These are phyloP conservation scores for Pyrocoelia pectoralis DNA, from an alignment of 2,888 invertebrate species.

Conservation along the genomic window DNA sequence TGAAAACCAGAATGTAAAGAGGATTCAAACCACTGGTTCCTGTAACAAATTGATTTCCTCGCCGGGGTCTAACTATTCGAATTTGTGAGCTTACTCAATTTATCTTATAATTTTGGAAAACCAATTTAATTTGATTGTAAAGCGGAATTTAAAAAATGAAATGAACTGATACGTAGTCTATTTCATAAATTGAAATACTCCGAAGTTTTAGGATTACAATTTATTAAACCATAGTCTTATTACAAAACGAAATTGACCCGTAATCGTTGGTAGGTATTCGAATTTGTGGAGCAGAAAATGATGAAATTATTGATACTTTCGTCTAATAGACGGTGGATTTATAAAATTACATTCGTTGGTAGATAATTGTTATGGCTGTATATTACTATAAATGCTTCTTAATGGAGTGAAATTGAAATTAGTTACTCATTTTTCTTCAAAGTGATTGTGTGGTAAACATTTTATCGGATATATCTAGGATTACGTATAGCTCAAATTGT, in stretches of 20 bases:
- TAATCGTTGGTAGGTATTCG: background rate
- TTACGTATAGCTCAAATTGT: too few relatives aligned
- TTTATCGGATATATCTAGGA: too few relatives aligned
- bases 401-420: too few relatives aligned
- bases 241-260: background rate
- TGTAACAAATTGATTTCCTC: conserved; percentile 2
- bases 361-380: too few relatives aligned
- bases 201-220: background rate
- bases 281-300: background rate
- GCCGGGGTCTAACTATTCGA: background rate
- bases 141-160: background rate
- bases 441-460: too few relatives aligned
- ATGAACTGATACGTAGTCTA: background rate
- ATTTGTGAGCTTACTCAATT: background rate
- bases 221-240: background rate
- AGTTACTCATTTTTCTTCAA: too few relatives aligned
- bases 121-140: background rate
- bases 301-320: background rate
- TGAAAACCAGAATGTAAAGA: background rate
- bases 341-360: background rate
- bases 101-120: background rate
- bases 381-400: too few relatives aligned
- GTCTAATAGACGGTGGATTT: background rate
- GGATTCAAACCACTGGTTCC: background rate
- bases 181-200: background rate